Evolutionary conservation across 2,888 invertebrate species (phyloP).

Genomic region (Rhimphoctona megacephalus): DNA sequence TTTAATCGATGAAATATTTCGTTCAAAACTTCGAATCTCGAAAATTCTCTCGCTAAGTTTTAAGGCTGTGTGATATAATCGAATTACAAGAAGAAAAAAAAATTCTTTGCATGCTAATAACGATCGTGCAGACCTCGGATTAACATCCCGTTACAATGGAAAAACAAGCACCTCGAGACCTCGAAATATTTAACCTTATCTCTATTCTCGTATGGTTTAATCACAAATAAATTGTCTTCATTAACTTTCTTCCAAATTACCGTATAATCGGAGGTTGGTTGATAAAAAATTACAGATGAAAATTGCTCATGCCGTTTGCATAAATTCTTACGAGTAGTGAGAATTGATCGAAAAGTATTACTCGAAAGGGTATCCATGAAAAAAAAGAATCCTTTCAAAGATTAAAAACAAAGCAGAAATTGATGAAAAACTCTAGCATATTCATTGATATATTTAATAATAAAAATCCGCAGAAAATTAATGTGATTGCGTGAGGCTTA

Average conservation of each 20-base stretch:
- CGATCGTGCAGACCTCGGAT: conserved; percentile 26
- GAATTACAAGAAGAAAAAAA: conserved; percentile 3
- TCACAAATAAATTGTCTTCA: conserved; percentile 23
- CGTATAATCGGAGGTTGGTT: background rate
- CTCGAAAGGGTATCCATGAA: too few species aligned
- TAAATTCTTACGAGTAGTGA: background rate
- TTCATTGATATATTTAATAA: background rate
- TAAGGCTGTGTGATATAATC: background rate
- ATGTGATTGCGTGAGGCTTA: conserved; percentile 52
- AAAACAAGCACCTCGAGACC: background rate
- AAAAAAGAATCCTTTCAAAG: background rate
- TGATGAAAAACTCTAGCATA: background rate
- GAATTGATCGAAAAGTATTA: too few species aligned
- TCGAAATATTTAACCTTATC: conserved; percentile 39
- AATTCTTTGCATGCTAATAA: conserved; percentile 28
- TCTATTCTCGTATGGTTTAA: background rate
- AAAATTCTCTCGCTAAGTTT: background rate
- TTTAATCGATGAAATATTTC: conserved; percentile 14
- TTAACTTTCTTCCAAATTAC: background rate
- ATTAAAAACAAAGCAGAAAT: background rate
- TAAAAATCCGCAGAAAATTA: conserved; percentile 20
- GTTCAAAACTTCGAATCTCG: background rate
- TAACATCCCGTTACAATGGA: conserved; percentile 3
- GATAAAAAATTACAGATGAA: background rate
- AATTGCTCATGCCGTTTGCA: background rate